Conservation (phyloP, 2,113 vertebrate species). For the Chaetodon trifascialis region DNA sequence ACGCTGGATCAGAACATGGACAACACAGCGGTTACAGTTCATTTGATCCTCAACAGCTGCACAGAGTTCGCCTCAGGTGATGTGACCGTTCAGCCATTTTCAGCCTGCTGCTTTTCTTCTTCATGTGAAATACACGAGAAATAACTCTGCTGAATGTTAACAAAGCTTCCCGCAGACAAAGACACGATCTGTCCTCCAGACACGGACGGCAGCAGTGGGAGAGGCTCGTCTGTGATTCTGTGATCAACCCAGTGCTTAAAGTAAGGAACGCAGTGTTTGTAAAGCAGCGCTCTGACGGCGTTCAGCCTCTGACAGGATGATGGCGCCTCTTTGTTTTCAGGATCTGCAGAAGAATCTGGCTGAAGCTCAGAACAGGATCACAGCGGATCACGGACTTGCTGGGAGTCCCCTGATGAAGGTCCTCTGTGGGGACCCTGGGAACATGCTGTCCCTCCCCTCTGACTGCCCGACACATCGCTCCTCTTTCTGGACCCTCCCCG, state of each 20-base stretch:
- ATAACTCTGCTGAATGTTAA: conserved; percentile 4
- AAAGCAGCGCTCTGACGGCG: not conserved
- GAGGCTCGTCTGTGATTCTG: conserved; percentile 66
- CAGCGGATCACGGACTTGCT: conserved; percentile 59
- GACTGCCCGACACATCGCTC: conserved; percentile 76
- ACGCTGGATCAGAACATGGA: conserved; percentile 79
- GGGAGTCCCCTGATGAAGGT: conserved; percentile 74
- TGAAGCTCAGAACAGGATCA: conserved; percentile 70
- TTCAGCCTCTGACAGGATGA: not conserved
- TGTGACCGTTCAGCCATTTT: not conserved
- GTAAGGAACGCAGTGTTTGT: conserved; percentile 36
- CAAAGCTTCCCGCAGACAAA: conserved; percentile 34
- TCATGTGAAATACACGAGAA: not conserved
- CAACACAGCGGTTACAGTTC: conserved; percentile 69
- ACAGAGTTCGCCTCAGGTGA: conserved; percentile 55
- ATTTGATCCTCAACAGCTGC: conserved; percentile 73
- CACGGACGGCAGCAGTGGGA: conserved; percentile 77
- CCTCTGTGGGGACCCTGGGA: conserved; percentile 66
- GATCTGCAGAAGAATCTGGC: conserved; percentile 52
- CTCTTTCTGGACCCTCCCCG: conserved; percentile 78
- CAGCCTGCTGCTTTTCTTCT: not conserved
- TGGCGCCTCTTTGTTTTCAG: conserved; percentile 38
- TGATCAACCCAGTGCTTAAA: conserved; percentile 73
- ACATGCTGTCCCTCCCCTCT: conserved; percentile 62
- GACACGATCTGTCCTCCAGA: conserved; percentile 64